A percentile compares a stretch with the other conserved stretches of the same genome.
These are phyloP conservation scores for Ceratoteleas bidentatus DNA, from an alignment of 1,140 invertebrate genomes.

Conservation along the genomic window DNA sequence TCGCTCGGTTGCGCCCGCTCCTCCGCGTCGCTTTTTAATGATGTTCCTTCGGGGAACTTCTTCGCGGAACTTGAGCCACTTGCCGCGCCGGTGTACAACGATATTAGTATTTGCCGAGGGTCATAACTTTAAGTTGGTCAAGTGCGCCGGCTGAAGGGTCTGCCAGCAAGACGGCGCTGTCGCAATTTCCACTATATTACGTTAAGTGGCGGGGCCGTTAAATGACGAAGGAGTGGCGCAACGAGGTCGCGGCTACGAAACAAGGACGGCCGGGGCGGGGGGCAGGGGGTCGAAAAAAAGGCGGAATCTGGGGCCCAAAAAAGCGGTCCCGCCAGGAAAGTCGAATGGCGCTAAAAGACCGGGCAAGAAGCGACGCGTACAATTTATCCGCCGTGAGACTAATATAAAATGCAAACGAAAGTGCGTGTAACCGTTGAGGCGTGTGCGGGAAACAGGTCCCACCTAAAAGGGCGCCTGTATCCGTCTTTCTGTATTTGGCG, in stretches of 20 bases:
- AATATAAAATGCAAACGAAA: constrained; percentile 77
- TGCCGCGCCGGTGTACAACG: constrained; percentile 47
- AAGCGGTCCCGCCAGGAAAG: constrained; percentile 43
- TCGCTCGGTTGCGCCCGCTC: constrained; percentile 35
- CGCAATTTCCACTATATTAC: constrained; percentile 47
- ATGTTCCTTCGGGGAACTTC: constrained; percentile 47
- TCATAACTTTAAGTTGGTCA: constrained; percentile 62
- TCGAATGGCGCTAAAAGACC: constrained; percentile 58
- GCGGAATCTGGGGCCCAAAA: constrained; percentile 44
- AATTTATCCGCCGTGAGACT: constrained; percentile 69
- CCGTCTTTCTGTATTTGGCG: constrained; percentile 69
- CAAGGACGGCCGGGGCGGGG: not conserved
- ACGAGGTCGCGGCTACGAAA: not conserved
- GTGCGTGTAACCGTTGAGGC: constrained; percentile 75
- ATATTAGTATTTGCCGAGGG: constrained; percentile 62
- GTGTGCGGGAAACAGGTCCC: constrained; percentile 73
- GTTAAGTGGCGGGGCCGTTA: constrained; percentile 39
- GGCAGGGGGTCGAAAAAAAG: constrained; percentile 2
- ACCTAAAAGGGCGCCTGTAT: constrained; percentile 76
- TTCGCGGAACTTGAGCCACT: constrained; percentile 49
- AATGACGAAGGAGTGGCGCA: constrained; percentile 16
- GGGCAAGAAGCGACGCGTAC: constrained; percentile 42
- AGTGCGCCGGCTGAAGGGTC: constrained; percentile 34
- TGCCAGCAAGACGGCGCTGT: constrained; percentile 26
- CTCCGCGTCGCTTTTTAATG: constrained; percentile 61